Conservation (phyloP, 37 sponge, comb jelly and placozoan genomes). For the Petrosia ficiformis region DNA sequence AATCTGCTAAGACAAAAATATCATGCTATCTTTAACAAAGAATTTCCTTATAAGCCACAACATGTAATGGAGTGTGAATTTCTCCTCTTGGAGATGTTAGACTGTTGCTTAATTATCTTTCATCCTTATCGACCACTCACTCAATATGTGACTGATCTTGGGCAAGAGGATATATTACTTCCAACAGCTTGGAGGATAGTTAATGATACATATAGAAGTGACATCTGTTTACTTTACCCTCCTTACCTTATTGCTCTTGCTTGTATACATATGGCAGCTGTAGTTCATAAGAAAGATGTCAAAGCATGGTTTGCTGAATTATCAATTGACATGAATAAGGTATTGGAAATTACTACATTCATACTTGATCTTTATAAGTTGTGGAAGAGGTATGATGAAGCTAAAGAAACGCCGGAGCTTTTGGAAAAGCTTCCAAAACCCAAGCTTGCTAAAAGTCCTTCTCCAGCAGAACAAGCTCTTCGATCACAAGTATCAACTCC, state of each 20-base stretch:
- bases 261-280: slow-evolving; percentile 93
- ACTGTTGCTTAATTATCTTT: slow-evolving; percentile 94
- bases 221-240: slow-evolving; percentile 85
- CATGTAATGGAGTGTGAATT: slow-evolving; percentile 96
- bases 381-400: slow-evolving; percentile 94
- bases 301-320: slow-evolving; percentile 89
- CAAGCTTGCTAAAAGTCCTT: slow-evolving; percentile 49
- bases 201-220: slow-evolving; percentile 90
- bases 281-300: slow-evolving; percentile 92
- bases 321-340: slow-evolving; percentile 80
- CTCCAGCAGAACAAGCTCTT: slow-evolving; percentile 19
- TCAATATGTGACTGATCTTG: slow-evolving; percentile 85
- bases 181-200: slow-evolving; percentile 91
- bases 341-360: slow-evolving; percentile 83
- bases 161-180: slow-evolving; percentile 77
- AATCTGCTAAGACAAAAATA: slow-evolving; percentile 61
- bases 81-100: slow-evolving; percentile 93
- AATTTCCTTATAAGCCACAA: slow-evolving; percentile 51
- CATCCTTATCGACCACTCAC: slow-evolving; percentile 96
- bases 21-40: slow-evolving; percentile 44
- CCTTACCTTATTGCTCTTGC: slow-evolving; percentile 94
- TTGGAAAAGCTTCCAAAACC: slow-evolving; percentile 75
- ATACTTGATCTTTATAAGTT: slow-evolving; percentile 89
- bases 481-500: slow-evolving; percentile 42
- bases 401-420: slow-evolving; percentile 82